Conservation (phyloP, 2,797 vertebrate genomes). For the Cephalopachus bancanus region DNA sequence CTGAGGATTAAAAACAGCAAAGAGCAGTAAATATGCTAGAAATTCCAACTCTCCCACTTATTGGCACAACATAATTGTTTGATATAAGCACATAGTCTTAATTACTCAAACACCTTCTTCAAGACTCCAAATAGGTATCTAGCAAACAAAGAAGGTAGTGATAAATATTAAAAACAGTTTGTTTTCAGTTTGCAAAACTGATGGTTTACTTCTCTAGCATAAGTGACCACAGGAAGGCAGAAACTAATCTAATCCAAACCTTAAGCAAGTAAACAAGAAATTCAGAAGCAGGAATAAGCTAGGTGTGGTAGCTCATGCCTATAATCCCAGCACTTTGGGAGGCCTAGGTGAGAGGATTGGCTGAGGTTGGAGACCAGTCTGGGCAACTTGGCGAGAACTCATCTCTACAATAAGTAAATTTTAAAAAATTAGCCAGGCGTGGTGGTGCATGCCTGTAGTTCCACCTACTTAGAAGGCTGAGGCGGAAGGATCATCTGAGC, state of each 20-base stretch:
- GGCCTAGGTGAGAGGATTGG: too few relatives aligned
- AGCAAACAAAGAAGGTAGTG: conserved; percentile 6
- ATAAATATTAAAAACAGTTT: conserved; percentile 21
- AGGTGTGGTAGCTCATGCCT: too few relatives aligned
- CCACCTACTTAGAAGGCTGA: too few relatives aligned
- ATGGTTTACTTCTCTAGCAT: background rate
- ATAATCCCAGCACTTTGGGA: too few relatives aligned
- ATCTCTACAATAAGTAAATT: too few relatives aligned
- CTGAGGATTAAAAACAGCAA: background rate
- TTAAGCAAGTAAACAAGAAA: conserved; percentile 51
- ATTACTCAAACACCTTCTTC: conserved; percentile 35
- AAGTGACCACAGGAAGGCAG: background rate
- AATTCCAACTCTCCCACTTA: conserved; percentile 53
- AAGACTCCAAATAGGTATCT: background rate
- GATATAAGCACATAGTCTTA: conserved; percentile 19
- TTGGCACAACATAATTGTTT: background rate
- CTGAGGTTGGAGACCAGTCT: too few relatives aligned
- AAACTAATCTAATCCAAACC: conserved; percentile 39
- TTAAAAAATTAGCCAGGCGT: too few relatives aligned
- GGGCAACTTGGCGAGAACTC: too few relatives aligned
- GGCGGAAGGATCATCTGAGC: too few relatives aligned
- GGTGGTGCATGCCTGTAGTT: too few relatives aligned
- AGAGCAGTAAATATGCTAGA: conserved; percentile 1
- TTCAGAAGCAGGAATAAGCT: background rate
- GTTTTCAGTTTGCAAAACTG: conserved; percentile 39